Percentiles rank a stretch among this genome's conserved stretches.
Conservation (phyloP, 2,113 vertebrate genomes). For the Piprites chloris region DNA sequence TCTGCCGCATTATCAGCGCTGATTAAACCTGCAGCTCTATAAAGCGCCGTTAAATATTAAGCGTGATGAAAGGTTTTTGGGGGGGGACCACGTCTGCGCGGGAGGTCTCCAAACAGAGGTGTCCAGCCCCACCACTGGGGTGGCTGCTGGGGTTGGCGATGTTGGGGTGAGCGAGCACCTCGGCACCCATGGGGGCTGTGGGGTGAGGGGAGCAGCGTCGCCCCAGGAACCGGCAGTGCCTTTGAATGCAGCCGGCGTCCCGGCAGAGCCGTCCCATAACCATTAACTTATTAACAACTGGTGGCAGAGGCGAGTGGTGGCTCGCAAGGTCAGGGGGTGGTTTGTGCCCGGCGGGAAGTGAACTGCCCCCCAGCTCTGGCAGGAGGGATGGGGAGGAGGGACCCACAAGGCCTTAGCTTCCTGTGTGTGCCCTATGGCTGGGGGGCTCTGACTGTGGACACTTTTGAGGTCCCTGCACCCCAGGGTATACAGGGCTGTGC, state of each 20-base stretch:
- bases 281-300: conserved; percentile 70
- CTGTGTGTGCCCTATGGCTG: not conserved
- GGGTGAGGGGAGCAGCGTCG: not conserved
- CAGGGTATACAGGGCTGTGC: not conserved
- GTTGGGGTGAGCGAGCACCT: rapidly evolving
- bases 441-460: not conserved
- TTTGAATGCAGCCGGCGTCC: rapidly evolving
- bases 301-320: not conserved
- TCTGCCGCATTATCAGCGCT: conserved; percentile 51
- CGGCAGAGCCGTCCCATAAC: conserved; percentile 4
- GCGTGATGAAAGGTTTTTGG: not conserved
- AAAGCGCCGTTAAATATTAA: conserved; percentile 75
- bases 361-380: not conserved
- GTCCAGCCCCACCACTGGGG: rapidly evolving
- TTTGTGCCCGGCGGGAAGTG: not conserved
- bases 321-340: conserved; percentile 56
- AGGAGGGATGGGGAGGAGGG: not conserved
- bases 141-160: not conserved
- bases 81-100: rapidly evolving
- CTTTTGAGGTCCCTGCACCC: not conserved
- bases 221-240: not conserved
- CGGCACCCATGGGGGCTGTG: rapidly evolving
- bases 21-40: conserved; percentile 66
- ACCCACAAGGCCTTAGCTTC: rapidly evolving
- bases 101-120: not conserved